These are phyloP conservation scores for Troides oblongomaculatus DNA, from an alignment of 2,888 invertebrate species.

Conservation along the genomic window DNA sequence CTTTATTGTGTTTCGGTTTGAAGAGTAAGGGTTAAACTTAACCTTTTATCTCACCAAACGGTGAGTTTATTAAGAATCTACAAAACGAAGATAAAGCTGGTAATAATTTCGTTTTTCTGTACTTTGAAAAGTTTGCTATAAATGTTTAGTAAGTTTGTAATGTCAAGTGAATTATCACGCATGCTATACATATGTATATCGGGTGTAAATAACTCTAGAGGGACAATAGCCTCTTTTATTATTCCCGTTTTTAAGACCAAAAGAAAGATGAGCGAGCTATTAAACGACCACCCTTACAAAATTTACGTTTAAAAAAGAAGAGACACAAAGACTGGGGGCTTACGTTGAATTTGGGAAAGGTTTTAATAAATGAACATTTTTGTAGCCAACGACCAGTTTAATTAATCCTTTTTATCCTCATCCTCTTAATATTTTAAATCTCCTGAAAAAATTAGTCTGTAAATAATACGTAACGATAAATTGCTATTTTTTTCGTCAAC, in stretches of 20 bases:
- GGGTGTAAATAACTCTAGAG: constrained; percentile 6
- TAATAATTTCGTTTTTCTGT: no score
- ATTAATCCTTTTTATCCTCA: constrained; percentile 37
- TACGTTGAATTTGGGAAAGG: constrained; percentile 59
- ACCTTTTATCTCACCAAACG: no score
- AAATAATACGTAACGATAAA: not conserved
- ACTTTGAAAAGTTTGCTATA: no score
- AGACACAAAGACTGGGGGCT: constrained; percentile 48
- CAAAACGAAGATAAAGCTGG: no score
- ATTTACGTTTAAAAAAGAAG: constrained; percentile 34
- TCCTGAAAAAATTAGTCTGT: not conserved
- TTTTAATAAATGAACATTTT: constrained; percentile 58
- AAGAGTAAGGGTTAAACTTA: no score
- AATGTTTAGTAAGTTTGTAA: not conserved
- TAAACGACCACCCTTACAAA: constrained; percentile 34
- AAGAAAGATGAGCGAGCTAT: constrained; percentile 30
- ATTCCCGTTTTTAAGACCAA: constrained; percentile 14
- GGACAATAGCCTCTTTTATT: constrained; percentile 18
- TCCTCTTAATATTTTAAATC: not conserved
- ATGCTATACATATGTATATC: not conserved
- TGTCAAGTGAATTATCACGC: no score
- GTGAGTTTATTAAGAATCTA: no score
- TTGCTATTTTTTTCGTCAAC: no score
- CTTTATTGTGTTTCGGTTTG: no score
- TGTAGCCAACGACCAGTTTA: constrained; percentile 54